Evolutionary conservation across 2,113 vertebrate genomes (phyloP).

Genomic region (Neolamprologus tretocephalus): DNA sequence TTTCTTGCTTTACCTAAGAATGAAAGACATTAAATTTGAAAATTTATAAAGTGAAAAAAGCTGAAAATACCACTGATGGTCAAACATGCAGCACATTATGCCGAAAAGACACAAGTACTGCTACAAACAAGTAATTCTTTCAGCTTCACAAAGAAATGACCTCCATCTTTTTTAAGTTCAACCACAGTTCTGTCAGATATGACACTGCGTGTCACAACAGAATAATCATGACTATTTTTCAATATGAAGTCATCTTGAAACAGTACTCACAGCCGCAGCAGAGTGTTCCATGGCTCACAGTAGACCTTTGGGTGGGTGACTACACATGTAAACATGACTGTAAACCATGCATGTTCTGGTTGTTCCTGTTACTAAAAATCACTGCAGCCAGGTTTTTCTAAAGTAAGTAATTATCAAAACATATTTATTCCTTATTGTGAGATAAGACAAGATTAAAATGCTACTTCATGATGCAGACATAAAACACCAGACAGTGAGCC

Average conservation of each 20-base stretch:
- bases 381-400: neutral
- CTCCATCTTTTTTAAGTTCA: neutral
- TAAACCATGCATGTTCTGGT: neutral
- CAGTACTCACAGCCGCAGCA: neutral
- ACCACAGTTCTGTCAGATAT: neutral
- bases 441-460: neutral
- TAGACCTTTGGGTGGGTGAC: neutral
- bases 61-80: neutral
- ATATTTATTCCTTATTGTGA: neutral
- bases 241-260: neutral
- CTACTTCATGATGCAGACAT: neutral
- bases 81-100: neutral
- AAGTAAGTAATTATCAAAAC: neutral
- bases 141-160: neutral
- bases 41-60: neutral
- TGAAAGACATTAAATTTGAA: neutral
- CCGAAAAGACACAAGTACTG: fast-evolving
- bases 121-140: neutral
- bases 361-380: neutral
- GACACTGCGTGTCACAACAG: fast-evolving
- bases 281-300: neutral
- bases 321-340: neutral
- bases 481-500: neutral
- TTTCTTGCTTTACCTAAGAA: neutral
- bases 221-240: neutral